Conservation (phyloP, 2,797 vertebrate genomes). For the Danio tinwini region DNA sequence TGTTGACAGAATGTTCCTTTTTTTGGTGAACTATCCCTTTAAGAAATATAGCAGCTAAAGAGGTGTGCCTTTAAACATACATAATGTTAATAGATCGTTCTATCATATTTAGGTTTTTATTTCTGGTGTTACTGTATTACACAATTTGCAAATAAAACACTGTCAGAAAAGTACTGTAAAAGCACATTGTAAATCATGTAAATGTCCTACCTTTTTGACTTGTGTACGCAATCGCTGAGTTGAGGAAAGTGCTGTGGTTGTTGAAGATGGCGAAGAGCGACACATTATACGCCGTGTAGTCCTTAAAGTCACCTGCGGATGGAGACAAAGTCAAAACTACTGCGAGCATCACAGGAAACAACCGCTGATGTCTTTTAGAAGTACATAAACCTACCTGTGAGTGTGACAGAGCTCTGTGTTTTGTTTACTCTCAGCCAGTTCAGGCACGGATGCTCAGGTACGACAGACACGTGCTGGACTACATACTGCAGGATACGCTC, state of each 20-base stretch:
- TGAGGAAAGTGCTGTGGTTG: slow-evolving; percentile 53
- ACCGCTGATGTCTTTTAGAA: background rate
- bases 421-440: slow-evolving; percentile 74
- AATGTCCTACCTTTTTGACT: slow-evolving; percentile 67
- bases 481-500: slow-evolving; percentile 68
- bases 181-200: background rate
- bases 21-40: too few relatives aligned
- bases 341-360: background rate
- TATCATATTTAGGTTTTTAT: background rate
- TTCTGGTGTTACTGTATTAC: background rate
- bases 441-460: slow-evolving; percentile 55
- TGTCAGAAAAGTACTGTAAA: background rate
- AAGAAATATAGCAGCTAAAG: background rate
- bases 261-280: slow-evolving; percentile 69
- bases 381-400: slow-evolving; percentile 69
- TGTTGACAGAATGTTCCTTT: too few relatives aligned
- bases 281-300: slow-evolving; percentile 71
- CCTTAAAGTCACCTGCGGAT: slow-evolving; percentile 72
- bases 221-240: slow-evolving; percentile 65
- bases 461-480: slow-evolving; percentile 71
- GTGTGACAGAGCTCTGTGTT: slow-evolving; percentile 42
- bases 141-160: background rate
- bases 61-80: background rate
- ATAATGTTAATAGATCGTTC: background rate
- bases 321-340: slow-evolving; percentile 67